Evolutionary conservation across 2,888 invertebrate species (phyloP), one percentile per base, ranked within the genome.

Genomic region (Diploptera punctata): DNA sequence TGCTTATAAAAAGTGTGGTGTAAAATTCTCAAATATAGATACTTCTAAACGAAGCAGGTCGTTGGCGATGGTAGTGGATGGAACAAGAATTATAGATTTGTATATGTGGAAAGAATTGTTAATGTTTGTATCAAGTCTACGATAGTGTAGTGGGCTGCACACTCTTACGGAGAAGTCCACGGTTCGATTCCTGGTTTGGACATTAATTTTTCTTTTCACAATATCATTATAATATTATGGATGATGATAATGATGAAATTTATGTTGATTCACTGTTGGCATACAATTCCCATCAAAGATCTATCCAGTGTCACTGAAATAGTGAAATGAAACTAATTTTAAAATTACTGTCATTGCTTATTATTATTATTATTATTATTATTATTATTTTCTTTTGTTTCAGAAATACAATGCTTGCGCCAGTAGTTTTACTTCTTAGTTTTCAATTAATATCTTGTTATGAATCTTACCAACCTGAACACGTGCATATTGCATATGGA

Each of bases 391-490:
- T 52, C 2, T 52, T 24, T 21, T 24, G 19, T 52, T 52, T 52
- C 21, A 52, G 52, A 13, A 24, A 3, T 1, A 52, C 52, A 21
- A 24, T 52, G 52, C 13, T 52, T 10, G 2, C 24, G 19, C 24
- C 24, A 19, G 5, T 52, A 24, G 52, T 21, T 19, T 13, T 52
- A 52, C 10, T 52, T 9, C 1, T 19, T 1, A 24, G 24, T 3
- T 13, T 24, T 2, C 24, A 52, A 1, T 18, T 52, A 3, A 13
- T 52, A 18, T 52, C 24, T 13, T 54, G 67, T 19, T 71, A 38
- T 43, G 62, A 71, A 9, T 71, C 71, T 5, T 72, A 74, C 62
- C 74, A 72, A 33, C 74, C 74, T n/a, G 68, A 74, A 26, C 74
- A 74, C 29, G 54, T 74, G 9, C 74, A 74, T 52, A 19, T 74